Base-by-base conservation (phyloP, 2,797 vertebrate species). In the Urocyon cinereoargenteus region DNA sequence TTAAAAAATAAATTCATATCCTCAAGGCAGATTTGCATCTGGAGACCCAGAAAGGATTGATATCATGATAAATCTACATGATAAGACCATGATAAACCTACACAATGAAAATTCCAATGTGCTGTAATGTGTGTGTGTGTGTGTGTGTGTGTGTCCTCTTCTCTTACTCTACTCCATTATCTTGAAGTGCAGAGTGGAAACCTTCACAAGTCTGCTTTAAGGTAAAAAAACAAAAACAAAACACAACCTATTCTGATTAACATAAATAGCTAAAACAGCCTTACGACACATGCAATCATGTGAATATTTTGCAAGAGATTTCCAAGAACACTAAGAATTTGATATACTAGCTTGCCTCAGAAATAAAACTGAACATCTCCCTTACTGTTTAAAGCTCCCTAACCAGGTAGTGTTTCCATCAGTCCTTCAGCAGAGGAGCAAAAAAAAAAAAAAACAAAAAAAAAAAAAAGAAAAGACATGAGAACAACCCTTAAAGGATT, bases 1-100 rank as follows among this genome's bases (percentile, higher is more conserved):
- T 95, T 81, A 93, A 97, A 96, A 97, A 92, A 36, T 82, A 81
- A 53, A 62, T 79, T 6, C 73, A 53, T 90, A 28, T 72, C 61
- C 72, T 73, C 77, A 91, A 85, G 94, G 94, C 3, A 92, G 49
- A 79, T 87, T 90, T 97, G 53, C 21, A 90, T 82, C 34, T 77
- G 49, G 73, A 93, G 31, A n/a, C 9, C 66, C 49, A 90, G 31
- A 96, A 96, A 83, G 84, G 55, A 96, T 5, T 45, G 26, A 45
- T 45, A 45, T 45, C 40, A 45, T 45, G 40, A 45, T 45, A 45
- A 45, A 45, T 45, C 40, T 45, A 45, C 40, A 45, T 45, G 40
- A 45, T 45, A 45, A 45, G 7, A 45, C 40, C 40, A 45, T 45
- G 40, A 45, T 13, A 90, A 82, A 61, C 92, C 84, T 78, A 75